Conservation (phyloP, 2,797 vertebrate genomes). For the Borostomias antarcticus region DNA sequence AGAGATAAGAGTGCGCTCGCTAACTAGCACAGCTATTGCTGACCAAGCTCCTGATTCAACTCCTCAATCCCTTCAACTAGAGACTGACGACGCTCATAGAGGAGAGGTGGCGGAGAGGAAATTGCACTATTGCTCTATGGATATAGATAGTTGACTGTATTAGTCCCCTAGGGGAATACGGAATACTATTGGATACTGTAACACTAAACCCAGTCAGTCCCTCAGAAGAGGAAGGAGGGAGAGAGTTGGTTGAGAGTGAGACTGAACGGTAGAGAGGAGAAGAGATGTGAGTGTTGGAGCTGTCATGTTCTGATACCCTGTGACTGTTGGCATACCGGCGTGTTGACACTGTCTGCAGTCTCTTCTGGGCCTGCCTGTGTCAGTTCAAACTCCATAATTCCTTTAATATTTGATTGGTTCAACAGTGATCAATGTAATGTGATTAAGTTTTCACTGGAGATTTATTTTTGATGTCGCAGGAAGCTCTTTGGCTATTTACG, state of each 20-base stretch:
- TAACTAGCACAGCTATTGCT: slow-evolving; percentile 1
- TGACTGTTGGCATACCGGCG: background rate
- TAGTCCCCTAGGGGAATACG: too few species aligned
- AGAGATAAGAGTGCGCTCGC: background rate
- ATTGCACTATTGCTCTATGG: too few species aligned
- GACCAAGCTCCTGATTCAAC: background rate
- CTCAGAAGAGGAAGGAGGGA: background rate
- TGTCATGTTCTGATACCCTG: slow-evolving; percentile 2
- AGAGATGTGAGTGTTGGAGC: slow-evolving; percentile 1
- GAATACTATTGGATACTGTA: too few species aligned
- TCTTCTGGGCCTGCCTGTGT: background rate
- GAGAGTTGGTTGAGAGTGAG: background rate
- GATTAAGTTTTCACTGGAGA: slow-evolving; percentile 22
- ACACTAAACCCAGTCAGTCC: too few species aligned
- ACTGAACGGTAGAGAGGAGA: slow-evolving; percentile 7
- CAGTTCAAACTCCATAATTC: slow-evolving; percentile 12
- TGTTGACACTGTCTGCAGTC: slow-evolving; percentile 16
- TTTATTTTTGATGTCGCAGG: slow-evolving; percentile 13
- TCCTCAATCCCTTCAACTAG: too few species aligned
- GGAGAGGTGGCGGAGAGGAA: too few species aligned
- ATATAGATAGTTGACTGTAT: too few species aligned
- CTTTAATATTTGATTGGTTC: slow-evolving; percentile 22
- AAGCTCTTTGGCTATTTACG: background rate
- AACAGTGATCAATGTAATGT: slow-evolving; percentile 19
- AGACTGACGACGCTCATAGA: too few species aligned